A percentile compares a stretch with the other conserved stretches of the same genome.
These are phyloP conservation scores for Odontamblyopus rebecca DNA, from an alignment of 2,797 vertebrate species.

Conservation along the genomic window DNA sequence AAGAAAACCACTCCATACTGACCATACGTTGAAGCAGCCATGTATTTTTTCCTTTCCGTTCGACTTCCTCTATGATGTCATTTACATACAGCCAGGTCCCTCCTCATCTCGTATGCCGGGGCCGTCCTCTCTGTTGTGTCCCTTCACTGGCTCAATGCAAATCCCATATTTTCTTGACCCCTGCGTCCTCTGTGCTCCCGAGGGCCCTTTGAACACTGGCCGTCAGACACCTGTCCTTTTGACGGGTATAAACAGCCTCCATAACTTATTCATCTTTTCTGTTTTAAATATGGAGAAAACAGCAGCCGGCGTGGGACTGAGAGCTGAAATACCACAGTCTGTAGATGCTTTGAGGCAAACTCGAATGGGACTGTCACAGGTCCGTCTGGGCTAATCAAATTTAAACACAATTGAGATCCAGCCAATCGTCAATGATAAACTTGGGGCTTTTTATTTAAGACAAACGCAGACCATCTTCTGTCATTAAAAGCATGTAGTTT, in stretches of 20 bases:
- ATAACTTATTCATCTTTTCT: slow-evolving; percentile 24
- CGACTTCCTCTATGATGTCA: not conserved
- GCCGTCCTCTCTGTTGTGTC: slow-evolving; percentile 32
- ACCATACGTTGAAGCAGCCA: not conserved
- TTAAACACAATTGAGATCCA: not conserved
- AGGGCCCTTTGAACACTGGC: slow-evolving; percentile 20
- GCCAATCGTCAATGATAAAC: not conserved
- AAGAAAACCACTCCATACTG: too few relatives aligned
- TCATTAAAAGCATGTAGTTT: not conserved
- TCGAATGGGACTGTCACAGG: not conserved
- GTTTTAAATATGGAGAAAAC: not conserved
- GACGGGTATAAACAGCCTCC: slow-evolving; percentile 22
- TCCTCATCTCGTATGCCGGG: slow-evolving; percentile 38
- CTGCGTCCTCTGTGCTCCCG: slow-evolving; percentile 37
- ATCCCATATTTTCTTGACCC: slow-evolving; percentile 57
- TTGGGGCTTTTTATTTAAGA: not conserved
- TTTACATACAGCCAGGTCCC: not conserved
- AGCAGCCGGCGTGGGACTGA: not conserved
- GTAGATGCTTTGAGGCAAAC: not conserved
- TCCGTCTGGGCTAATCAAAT: not conserved
- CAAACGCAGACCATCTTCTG: not conserved
- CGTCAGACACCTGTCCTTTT: slow-evolving; percentile 46
- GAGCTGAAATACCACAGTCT: not conserved
- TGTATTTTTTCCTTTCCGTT: not conserved
- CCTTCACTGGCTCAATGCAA: slow-evolving; percentile 42